Evolutionary conservation across 2,888 invertebrate genomes (phyloP).

Genomic region (Vanessa cardui): DNA sequence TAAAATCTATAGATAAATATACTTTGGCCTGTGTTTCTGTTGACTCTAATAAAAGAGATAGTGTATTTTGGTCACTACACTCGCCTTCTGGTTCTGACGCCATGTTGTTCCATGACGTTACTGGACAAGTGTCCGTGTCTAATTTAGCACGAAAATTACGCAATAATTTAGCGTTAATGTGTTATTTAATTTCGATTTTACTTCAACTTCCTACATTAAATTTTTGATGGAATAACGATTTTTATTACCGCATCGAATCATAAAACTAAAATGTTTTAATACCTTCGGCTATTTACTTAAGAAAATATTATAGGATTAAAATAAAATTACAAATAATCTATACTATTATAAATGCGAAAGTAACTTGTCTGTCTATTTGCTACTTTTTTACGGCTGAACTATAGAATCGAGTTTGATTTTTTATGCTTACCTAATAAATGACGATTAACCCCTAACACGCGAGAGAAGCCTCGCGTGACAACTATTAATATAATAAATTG

Average conservation of each 20-base stretch:
- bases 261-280: conserved; percentile 11
- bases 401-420: too few species aligned
- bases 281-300: conserved; percentile 3
- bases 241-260: conserved; percentile 22
- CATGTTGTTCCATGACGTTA: conserved; percentile 36
- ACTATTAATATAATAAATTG: too few species aligned
- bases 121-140: conserved; percentile 43
- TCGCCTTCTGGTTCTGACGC: conserved; percentile 27
- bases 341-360: too few species aligned
- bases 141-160: conserved; percentile 39
- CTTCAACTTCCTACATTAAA: conserved; percentile 32
- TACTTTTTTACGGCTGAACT: too few species aligned
- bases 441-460: too few species aligned
- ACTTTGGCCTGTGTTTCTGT: conserved; percentile 27
- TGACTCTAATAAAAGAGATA: conserved; percentile 25
- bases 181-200: conserved; percentile 16
- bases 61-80: conserved; percentile 33
- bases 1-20: conserved; percentile 34
- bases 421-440: too few species aligned
- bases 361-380: too few species aligned
- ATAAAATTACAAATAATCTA: too few species aligned
- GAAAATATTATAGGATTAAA: not conserved
- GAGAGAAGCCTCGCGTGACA: too few species aligned
- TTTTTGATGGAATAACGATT: conserved; percentile 36
- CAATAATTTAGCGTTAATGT: conserved; percentile 32